Conservation (phyloP, 1,140 invertebrate genomes). For the Danaus plexippus region DNA sequence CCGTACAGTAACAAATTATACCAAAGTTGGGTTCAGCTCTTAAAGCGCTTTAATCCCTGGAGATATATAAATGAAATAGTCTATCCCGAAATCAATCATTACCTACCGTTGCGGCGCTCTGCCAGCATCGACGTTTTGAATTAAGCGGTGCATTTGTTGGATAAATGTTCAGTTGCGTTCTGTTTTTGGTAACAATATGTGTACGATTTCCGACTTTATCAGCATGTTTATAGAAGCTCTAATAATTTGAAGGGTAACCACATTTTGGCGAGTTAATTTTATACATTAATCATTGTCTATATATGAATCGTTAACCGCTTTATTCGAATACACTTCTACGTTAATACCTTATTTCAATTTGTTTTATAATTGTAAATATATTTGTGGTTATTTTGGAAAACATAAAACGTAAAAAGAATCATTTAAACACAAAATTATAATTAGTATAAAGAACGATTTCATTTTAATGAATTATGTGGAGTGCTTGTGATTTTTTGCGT, state of each 20-base stretch:
- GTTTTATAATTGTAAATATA: no score
- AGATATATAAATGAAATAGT: constrained; percentile 19
- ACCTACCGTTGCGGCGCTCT: constrained; percentile 11
- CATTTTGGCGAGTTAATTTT: constrained; percentile 12
- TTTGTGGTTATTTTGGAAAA: neutral
- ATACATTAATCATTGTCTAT: constrained; percentile 17
- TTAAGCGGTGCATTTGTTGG: constrained; percentile 42
- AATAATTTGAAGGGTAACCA: neutral
- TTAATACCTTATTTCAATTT: constrained; percentile 1
- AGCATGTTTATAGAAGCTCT: neutral
- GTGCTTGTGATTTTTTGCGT: no score
- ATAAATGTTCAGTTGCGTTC: constrained; percentile 32
- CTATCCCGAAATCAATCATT: constrained; percentile 21
- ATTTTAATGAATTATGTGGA: neutral
- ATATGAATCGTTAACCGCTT: constrained; percentile 9
- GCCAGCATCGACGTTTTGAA: constrained; percentile 24
- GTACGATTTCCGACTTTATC: constrained; percentile 9
- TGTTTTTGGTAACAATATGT: constrained; percentile 4
- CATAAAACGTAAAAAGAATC: neutral
- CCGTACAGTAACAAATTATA: no score
- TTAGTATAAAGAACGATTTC: neutral
- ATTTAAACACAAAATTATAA: neutral
- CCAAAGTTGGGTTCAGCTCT: no score
- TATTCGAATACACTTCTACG: constrained; percentile 5
- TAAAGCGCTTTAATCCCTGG: constrained; percentile 2